Conservation (phyloP, 1,140 invertebrate genomes). For the Chymomyza costata region DNA sequence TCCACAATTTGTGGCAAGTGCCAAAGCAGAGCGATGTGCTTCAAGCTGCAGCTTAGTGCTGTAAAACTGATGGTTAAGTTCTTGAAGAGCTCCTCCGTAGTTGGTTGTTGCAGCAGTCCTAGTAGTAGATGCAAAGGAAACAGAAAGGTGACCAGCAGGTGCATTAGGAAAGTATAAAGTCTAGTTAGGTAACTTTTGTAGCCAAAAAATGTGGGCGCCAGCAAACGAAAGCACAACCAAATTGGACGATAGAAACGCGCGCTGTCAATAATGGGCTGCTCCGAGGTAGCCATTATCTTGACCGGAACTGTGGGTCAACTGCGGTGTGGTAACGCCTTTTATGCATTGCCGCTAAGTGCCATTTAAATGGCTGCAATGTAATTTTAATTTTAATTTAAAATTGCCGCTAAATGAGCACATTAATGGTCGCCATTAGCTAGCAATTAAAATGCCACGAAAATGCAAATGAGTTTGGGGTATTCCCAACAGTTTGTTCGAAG, state of each 20-base stretch:
- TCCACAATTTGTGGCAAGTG: constrained; percentile 32
- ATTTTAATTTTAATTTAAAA: constrained; percentile 52
- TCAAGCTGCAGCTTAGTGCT: constrained; percentile 38
- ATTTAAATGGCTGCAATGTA: constrained; percentile 54
- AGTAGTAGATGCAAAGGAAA: constrained; percentile 46
- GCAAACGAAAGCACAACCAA: constrained; percentile 39
- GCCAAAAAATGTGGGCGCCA: constrained; percentile 37
- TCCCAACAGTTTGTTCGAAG: constrained; percentile 7
- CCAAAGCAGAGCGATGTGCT: constrained; percentile 26
- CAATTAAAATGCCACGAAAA: constrained; percentile 37
- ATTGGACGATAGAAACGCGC: constrained; percentile 37
- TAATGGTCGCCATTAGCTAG: constrained; percentile 42
- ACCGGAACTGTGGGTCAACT: not conserved
- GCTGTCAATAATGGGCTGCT: constrained; percentile 28
- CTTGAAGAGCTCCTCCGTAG: constrained; percentile 25
- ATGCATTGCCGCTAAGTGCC: constrained; percentile 31
- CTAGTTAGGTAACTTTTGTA: not conserved
- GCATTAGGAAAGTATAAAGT: constrained; percentile 14
- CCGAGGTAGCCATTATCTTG: constrained; percentile 4
- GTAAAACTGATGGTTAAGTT: constrained; percentile 33
- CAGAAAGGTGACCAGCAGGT: constrained; percentile 34
- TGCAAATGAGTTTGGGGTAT: constrained; percentile 21
- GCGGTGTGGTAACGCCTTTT: constrained; percentile 20
- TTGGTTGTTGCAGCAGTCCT: constrained; percentile 19
- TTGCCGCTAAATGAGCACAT: not conserved